Percentiles rank a stretch among this genome's conserved stretches.
Conservation (phyloP, 2,888 invertebrate species). For the Taphrorychus bicolor region DNA sequence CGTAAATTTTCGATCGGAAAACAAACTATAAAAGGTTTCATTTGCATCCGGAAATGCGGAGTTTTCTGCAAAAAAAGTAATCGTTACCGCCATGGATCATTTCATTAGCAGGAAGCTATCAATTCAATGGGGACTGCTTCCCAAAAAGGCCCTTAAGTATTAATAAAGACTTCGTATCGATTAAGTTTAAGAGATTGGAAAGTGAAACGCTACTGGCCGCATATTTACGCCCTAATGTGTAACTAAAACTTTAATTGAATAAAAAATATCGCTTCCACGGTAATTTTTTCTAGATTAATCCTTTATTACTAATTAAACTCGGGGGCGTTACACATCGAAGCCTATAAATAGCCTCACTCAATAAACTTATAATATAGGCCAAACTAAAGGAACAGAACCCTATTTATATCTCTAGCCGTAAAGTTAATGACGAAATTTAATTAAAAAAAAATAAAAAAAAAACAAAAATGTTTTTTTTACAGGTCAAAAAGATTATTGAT, state of each 20-base stretch:
- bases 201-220: slow-evolving; percentile 3
- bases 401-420: not conserved
- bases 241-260: slow-evolving; percentile 27
- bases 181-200: not conserved
- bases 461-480: too few species aligned
- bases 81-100: too few species aligned
- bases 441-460: too few species aligned
- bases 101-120: not conserved
- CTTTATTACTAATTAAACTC: slow-evolving; percentile 26
- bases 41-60: not conserved
- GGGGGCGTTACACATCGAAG: slow-evolving; percentile 14
- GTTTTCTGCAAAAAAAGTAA: not conserved
- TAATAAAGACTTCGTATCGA: not conserved
- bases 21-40: not conserved
- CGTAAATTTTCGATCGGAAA: not conserved
- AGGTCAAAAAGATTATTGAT: too few species aligned
- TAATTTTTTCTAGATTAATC: slow-evolving; percentile 35
- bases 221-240: slow-evolving; percentile 10
- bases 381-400: not conserved
- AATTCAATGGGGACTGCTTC: not conserved
- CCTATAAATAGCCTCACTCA: not conserved
- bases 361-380: not conserved
- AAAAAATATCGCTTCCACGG: slow-evolving; percentile 28
- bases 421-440: not conserved
- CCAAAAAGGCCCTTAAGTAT: not conserved